A percentile compares a stretch with the other conserved stretches of the same genome.
Conservation (phyloP, 2,797 vertebrate species). For the Apogon talboti region DNA sequence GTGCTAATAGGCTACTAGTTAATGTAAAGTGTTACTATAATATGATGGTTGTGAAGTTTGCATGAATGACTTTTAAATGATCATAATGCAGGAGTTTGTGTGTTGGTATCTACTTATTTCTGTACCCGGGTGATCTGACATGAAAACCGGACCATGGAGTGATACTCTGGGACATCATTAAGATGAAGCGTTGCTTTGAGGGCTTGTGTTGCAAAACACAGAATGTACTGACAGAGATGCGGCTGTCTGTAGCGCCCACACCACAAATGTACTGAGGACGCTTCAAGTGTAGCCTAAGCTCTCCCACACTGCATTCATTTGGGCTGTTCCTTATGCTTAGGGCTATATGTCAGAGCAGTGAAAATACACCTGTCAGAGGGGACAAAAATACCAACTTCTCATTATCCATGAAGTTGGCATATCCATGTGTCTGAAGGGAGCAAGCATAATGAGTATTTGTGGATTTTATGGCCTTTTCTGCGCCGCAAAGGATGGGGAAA, state of each 20-base stretch:
- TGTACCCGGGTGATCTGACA: conserved; percentile 3
- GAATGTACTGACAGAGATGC: conserved; percentile 16
- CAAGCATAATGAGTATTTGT: conserved; percentile 42
- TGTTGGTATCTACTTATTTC: conserved; percentile 5
- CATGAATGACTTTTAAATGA: conserved; percentile 5
- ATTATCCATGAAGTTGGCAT: conserved; percentile 49
- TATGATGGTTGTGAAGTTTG: no score
- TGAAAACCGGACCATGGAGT: conserved; percentile 10
- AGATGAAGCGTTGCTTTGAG: conserved; percentile 37
- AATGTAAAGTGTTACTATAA: no score
- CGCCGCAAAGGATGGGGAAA: conserved; percentile 43
- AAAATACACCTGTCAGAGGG: conserved; percentile 49
- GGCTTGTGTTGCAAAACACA: conserved; percentile 26
- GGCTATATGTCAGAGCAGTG: conserved; percentile 30
- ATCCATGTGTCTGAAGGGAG: conserved; percentile 44
- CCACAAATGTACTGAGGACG: conserved; percentile 16
- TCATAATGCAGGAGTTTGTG: conserved; percentile 6
- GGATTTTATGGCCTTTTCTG: conserved; percentile 47
- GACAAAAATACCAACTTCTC: conserved; percentile 57
- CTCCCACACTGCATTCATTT: conserved; percentile 43
- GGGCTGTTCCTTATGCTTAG: conserved; percentile 33
- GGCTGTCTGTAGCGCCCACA: conserved; percentile 27
- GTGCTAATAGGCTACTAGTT: no score
- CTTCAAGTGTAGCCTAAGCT: conserved; percentile 33
- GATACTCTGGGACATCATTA: conserved; percentile 45